Percentiles rank a stretch among this genome's conserved stretches.
These are phyloP conservation scores for Smittia aterrima DNA, from an alignment of 2,888 invertebrate species.

Conservation along the genomic window DNA sequence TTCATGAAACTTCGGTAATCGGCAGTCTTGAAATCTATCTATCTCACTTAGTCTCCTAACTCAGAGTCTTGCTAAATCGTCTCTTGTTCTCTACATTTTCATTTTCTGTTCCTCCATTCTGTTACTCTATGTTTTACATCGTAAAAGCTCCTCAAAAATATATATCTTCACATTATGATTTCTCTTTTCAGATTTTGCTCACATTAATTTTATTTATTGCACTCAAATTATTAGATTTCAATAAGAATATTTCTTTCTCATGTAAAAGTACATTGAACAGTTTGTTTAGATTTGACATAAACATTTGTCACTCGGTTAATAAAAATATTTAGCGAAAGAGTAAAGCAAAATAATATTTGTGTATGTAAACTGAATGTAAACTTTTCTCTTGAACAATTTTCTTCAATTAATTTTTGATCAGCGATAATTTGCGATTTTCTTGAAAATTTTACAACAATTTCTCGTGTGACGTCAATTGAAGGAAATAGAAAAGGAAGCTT, in stretches of 20 bases:
- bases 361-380: not conserved
- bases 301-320: slow-evolving; percentile 11
- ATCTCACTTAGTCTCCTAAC: not conserved
- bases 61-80: slow-evolving; percentile 13
- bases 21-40: not conserved
- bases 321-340: not conserved
- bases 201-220: not conserved
- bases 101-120: not conserved
- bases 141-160: not conserved
- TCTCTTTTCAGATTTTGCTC: not conserved
- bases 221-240: not conserved
- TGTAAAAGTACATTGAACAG: not conserved
- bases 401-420: too few relatives aligned
- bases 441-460: too few relatives aligned
- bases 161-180: not conserved
- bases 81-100: not conserved
- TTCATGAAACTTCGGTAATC: not conserved
- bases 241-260: not conserved
- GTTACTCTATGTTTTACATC: not conserved
- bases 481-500: too few relatives aligned
- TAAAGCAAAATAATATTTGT: slow-evolving; percentile 3
- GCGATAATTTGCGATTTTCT: too few relatives aligned
- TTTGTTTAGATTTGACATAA: not conserved
- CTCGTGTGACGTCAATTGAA: too few relatives aligned
- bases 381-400: too few relatives aligned